Evolutionary conservation across 2,797 vertebrate genomes (phyloP).

Genomic region (Danio albolineatus): DNA sequence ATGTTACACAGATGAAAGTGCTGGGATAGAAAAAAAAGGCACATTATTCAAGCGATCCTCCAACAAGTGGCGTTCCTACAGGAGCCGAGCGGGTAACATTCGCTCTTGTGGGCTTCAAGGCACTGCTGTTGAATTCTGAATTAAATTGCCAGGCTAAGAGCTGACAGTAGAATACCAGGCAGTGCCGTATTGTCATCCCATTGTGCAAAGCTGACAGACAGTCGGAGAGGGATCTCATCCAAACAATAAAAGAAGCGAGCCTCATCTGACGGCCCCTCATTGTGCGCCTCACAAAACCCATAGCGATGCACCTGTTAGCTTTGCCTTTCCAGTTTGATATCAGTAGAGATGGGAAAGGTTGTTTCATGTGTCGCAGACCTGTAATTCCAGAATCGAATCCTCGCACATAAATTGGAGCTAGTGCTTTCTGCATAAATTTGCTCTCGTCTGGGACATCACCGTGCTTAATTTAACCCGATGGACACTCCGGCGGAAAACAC

Average conservation of each 20-base stretch:
- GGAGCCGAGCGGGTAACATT: conserved; percentile 28
- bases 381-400: conserved; percentile 72
- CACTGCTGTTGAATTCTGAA: conserved; percentile 14
- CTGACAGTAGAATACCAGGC: conserved; percentile 56
- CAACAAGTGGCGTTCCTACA: conserved; percentile 34
- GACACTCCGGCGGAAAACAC: conserved; percentile 71
- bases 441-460: conserved; percentile 73
- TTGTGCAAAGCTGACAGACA: conserved; percentile 61
- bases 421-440: conserved; percentile 75
- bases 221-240: conserved; percentile 54
- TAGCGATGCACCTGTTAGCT: conserved; percentile 67
- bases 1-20: conserved; percentile 11
- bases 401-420: conserved; percentile 68
- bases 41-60: conserved; percentile 24
- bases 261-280: conserved; percentile 64
- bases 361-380: conserved; percentile 58
- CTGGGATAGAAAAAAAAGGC: background rate
- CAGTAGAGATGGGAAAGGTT: conserved; percentile 62
- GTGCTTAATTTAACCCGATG: conserved; percentile 73
- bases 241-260: conserved; percentile 55
- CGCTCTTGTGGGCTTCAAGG: conserved; percentile 6
- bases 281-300: conserved; percentile 69
- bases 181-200: conserved; percentile 53
- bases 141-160: conserved; percentile 52
- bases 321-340: conserved; percentile 67